Evolutionary conservation across 1,140 invertebrate species (phyloP).

Genomic region (Papilio polyxenes): DNA sequence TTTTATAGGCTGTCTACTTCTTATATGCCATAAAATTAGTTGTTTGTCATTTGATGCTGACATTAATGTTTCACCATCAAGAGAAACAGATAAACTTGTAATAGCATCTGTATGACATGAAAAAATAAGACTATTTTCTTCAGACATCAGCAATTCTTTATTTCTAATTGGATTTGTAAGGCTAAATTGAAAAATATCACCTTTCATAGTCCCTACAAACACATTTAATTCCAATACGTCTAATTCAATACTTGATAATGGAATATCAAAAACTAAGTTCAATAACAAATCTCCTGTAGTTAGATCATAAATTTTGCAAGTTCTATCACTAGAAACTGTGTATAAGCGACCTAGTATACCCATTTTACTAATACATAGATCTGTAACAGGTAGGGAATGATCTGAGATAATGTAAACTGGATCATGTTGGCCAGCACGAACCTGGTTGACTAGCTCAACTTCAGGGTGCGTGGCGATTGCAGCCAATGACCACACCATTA

Average conservation of each 20-base stretch:
- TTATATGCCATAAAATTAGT: slow-evolving; percentile 90
- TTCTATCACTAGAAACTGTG: slow-evolving; percentile 90
- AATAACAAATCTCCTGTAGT: slow-evolving; percentile 84
- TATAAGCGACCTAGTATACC: slow-evolving; percentile 85
- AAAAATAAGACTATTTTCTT: slow-evolving; percentile 78
- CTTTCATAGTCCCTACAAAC: slow-evolving; percentile 87
- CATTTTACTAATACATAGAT: slow-evolving; percentile 85
- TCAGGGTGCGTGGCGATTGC: slow-evolving; percentile 70
- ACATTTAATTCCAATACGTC: slow-evolving; percentile 86
- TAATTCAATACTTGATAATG: slow-evolving; percentile 85
- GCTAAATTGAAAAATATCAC: slow-evolving; percentile 85
- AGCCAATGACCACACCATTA: slow-evolving; percentile 87
- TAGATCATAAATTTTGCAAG: slow-evolving; percentile 91
- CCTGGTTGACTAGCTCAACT: slow-evolving; percentile 73
- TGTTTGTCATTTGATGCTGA: slow-evolving; percentile 88
- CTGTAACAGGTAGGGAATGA: slow-evolving; percentile 89
- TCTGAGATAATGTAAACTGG: slow-evolving; percentile 86
- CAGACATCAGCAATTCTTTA: slow-evolving; percentile 84
- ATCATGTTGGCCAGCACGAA: slow-evolving; percentile 81
- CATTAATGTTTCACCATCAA: slow-evolving; percentile 85
- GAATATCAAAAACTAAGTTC: slow-evolving; percentile 87
- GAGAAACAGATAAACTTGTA: slow-evolving; percentile 85
- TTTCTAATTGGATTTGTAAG: slow-evolving; percentile 84
- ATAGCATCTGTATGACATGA: slow-evolving; percentile 85
- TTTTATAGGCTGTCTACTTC: slow-evolving; percentile 86